Evolutionary conservation across 1,140 invertebrate species (phyloP).

Genomic region (Zaprionus kolodkinae): DNA sequence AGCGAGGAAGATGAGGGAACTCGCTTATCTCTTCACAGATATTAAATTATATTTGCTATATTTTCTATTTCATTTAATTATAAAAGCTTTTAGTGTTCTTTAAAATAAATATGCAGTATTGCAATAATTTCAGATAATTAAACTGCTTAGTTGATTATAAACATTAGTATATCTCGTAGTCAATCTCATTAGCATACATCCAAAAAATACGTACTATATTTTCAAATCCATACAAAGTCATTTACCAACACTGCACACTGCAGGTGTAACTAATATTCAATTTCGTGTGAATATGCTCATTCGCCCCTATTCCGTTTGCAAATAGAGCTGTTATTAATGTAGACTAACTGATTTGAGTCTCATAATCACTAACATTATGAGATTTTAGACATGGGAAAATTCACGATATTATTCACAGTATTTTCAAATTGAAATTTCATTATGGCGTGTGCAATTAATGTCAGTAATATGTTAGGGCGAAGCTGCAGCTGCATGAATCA

Average conservation of each 20-base stretch:
- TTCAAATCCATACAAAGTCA: too few species aligned
- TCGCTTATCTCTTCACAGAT: not conserved
- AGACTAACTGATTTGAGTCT: not conserved
- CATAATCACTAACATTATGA: not conserved
- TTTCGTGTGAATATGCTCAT: too few species aligned
- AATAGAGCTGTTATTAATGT: not conserved
- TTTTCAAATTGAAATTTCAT: slow-evolving; percentile 6
- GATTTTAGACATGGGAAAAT: not conserved
- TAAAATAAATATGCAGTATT: too few species aligned
- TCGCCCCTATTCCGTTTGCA: too few species aligned
- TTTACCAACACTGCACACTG: too few species aligned
- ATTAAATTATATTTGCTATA: not conserved
- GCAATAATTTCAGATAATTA: not conserved
- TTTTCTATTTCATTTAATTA: too few species aligned
- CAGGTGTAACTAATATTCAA: not conserved
- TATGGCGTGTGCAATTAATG: not conserved
- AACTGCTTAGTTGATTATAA: not conserved
- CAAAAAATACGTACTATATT: too few species aligned
- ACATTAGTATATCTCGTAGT: not conserved
- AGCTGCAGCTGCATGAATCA: not conserved
- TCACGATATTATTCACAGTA: not conserved
- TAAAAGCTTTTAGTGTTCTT: too few species aligned
- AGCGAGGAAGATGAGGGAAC: too few species aligned
- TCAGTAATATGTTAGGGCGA: not conserved
- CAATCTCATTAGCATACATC: too few species aligned